Percentiles rank a stretch among this genome's conserved stretches.
Evolutionary conservation across 2,797 vertebrate genomes (phyloP).

Genomic region (Muscicapa comitata): DNA sequence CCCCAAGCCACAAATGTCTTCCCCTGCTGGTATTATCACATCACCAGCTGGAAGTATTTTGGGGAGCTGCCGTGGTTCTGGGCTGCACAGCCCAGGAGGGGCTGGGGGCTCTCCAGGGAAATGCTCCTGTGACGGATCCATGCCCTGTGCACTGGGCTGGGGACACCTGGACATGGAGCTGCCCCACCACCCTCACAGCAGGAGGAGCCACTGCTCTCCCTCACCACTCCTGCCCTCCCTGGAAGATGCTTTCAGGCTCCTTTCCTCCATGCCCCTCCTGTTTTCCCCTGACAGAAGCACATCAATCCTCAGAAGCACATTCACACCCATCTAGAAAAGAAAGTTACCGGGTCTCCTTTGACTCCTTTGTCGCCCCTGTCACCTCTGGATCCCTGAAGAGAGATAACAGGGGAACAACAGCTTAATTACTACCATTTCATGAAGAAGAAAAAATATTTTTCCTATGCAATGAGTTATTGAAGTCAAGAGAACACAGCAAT

Average conservation of each 20-base stretch:
- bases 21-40: fast-evolving
- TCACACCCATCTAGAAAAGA: neutral
- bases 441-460: neutral
- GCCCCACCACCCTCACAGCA: neutral
- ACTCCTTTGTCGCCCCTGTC: conserved; percentile 86
- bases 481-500: neutral
- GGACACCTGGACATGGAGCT: neutral
- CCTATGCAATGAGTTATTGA: fast-evolving
- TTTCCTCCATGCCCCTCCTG: neutral
- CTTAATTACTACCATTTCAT: neutral
- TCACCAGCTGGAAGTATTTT: neutral
- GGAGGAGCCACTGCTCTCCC: neutral
- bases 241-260: neutral
- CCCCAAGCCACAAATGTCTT: fast-evolving
- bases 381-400: conserved; percentile 86
- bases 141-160: fast-evolving
- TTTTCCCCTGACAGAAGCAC: neutral
- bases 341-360: conserved; percentile 91
- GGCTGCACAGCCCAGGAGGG: neutral
- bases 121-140: neutral
- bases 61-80: neutral
- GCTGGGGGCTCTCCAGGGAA: neutral
- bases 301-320: neutral
- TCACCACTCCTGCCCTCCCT: neutral
- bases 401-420: conserved; percentile 6